Percentiles rank a stretch among this genome's conserved stretches.
These are phyloP conservation scores for Otus sunia DNA, from an alignment of 2,113 vertebrate species.

Conservation along the genomic window DNA sequence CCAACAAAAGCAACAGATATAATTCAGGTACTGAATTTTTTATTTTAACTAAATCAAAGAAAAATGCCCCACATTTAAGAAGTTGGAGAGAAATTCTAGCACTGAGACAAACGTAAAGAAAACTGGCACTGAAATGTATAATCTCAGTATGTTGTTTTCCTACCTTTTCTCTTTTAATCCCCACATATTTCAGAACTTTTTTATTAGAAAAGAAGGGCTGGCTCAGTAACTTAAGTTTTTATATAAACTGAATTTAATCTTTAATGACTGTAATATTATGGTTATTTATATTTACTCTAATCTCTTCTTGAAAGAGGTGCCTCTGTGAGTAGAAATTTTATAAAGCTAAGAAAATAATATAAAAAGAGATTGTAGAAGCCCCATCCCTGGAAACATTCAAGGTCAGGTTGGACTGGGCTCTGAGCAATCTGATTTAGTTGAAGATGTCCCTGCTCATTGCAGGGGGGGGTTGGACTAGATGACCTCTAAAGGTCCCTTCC, in stretches of 20 bases:
- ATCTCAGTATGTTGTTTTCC: not conserved
- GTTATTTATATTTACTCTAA: not conserved
- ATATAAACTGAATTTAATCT: not conserved
- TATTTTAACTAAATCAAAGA: not conserved
- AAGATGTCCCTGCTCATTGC: not conserved
- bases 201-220: not conserved
- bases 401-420: accelerated
- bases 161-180: not conserved
- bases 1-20: not conserved
- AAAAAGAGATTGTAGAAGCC: not conserved
- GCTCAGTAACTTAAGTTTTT: not conserved
- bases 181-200: not conserved
- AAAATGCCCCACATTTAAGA: not conserved
- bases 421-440: not conserved
- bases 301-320: not conserved
- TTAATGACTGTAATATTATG: not conserved
- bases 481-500: not conserved
- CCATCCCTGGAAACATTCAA: not conserved
- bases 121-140: not conserved
- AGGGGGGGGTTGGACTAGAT: not conserved
- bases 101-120: not conserved
- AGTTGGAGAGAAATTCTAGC: not conserved
- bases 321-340: not conserved
- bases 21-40: not conserved
- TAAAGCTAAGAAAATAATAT: not conserved